Base-by-base conservation (phyloP, 2,113 vertebrate genomes). In the Hippocampus barbouri region DNA sequence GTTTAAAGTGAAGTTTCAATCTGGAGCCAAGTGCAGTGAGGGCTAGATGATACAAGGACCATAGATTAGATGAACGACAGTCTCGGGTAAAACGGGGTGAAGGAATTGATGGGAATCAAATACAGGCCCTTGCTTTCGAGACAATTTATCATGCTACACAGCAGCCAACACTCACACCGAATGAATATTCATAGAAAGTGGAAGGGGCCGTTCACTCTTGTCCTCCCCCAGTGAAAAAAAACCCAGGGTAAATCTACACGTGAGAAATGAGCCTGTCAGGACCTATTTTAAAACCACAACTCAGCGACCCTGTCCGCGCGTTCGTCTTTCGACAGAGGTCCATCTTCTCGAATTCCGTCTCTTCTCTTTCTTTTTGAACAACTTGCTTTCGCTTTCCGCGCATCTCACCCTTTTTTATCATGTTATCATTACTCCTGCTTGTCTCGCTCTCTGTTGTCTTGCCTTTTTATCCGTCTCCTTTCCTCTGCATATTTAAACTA, bases 211-310 rank as follows among this genome's bases (percentile, higher is more conserved):
- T 76, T 83, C 83, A 23, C 82, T 81, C 71, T 82, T 73, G 51
- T 84, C 77, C 79, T 76, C 65, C 83, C 77, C 79, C 79, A 60
- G 68, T 83, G 69, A 74, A 79, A 75, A 80, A 75, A 79, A 76
- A 80, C 75, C 72, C 70, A 56, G 75, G 84, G 78, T 86, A 87
- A 89, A 92, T 87, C 84, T 85, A 57, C 71, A 84, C 71, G 79
- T 88, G 90, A 90, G 87, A 85, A 88, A 91, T 90, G 88, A 81
- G 77, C 87, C 88, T 91, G 91, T 90, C 91, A 89, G 77, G 80
- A 83, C 40, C 81, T 77, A 88, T 90, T 91, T 79, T 76, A 80
- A 68, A 87, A 78, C 71, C 83, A 86, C 86, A 87, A 86, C 86
- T 91, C 88, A 89, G 77, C 47, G 54, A 83, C 78, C 83, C 83